These are phyloP conservation scores for Pollenia griseotomentosa DNA, from an alignment of 2,888 invertebrate species.

Conservation along the genomic window DNA sequence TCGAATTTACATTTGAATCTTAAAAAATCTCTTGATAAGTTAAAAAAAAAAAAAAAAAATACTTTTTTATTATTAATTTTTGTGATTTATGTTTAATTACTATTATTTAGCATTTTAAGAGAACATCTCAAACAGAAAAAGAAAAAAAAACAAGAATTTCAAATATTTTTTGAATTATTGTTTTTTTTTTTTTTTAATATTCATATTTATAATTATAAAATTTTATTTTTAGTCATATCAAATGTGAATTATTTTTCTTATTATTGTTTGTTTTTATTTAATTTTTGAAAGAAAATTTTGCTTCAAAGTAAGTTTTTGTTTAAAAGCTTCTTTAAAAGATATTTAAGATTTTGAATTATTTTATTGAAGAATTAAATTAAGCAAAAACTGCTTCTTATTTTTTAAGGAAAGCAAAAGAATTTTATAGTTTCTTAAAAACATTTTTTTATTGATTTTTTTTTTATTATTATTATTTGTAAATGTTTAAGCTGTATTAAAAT, in stretches of 20 bases:
- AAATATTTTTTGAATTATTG: slow-evolving; percentile 58
- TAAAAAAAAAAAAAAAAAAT: not conserved
- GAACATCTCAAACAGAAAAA: slow-evolving; percentile 67
- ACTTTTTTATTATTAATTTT: slow-evolving; percentile 66
- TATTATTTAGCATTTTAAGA: slow-evolving; percentile 71
- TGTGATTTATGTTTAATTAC: slow-evolving; percentile 75
- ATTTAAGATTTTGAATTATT: slow-evolving; percentile 33
- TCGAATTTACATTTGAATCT: not conserved
- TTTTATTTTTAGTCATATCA: slow-evolving; percentile 67
- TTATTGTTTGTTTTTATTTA: slow-evolving; percentile 62
- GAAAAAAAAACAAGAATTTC: slow-evolving; percentile 54
- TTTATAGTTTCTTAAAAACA: slow-evolving; percentile 52
- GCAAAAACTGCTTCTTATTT: slow-evolving; percentile 5
- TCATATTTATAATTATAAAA: slow-evolving; percentile 21
- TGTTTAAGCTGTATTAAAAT: slow-evolving; percentile 68
- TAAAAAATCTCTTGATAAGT: slow-evolving; percentile 22
- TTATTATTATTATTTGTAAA: slow-evolving; percentile 59
- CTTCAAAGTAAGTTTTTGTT: slow-evolving; percentile 30
- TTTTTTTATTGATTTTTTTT: slow-evolving; percentile 64
- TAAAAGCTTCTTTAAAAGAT: slow-evolving; percentile 16
- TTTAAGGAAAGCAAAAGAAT: slow-evolving; percentile 29
- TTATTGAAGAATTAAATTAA: not conserved
- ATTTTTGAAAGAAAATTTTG: slow-evolving; percentile 22
- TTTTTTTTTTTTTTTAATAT: slow-evolving; percentile 2
- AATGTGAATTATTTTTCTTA: slow-evolving; percentile 61